Evolutionary conservation across 2,888 invertebrate genomes (phyloP).

Genomic region (Ephialtes manifestator): DNA sequence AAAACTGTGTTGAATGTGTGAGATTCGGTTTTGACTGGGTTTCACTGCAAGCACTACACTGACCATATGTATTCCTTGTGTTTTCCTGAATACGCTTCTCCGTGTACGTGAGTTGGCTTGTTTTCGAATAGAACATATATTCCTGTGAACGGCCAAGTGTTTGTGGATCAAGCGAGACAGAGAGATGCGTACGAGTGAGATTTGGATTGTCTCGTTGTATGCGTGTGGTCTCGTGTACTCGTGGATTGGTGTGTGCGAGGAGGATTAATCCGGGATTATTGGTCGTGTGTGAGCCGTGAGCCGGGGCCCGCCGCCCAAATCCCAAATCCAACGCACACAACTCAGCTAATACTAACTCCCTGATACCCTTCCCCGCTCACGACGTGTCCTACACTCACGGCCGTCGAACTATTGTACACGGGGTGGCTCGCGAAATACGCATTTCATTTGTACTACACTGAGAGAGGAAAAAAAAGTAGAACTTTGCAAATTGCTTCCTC

Average conservation of each 20-base stretch:
- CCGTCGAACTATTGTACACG: conserved; percentile 31
- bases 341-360: conserved; percentile 82
- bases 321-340: conserved; percentile 85
- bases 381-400: conserved; percentile 21
- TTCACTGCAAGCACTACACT: conserved; percentile 48
- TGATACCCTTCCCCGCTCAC: conserved; percentile 53
- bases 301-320: conserved; percentile 80
- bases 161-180: conserved; percentile 47
- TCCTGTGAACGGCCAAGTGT: conserved; percentile 20
- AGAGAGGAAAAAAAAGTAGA: no score
- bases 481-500: no score
- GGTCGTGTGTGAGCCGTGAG: conserved; percentile 79
- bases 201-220: conserved; percentile 32
- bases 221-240: conserved; percentile 48
- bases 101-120: conserved; percentile 41
- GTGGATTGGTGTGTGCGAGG: conserved; percentile 72
- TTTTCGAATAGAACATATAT: conserved; percentile 34
- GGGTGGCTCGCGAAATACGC: conserved; percentile 53
- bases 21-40: conserved; percentile 73
- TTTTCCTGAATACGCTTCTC: conserved; percentile 23
- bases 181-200: conserved; percentile 40
- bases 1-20: conserved; percentile 30
- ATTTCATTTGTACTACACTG: conserved; percentile 22
- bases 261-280: conserved; percentile 85
- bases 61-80: conserved; percentile 22